Base-by-base conservation (phyloP, 1,140 invertebrate species). In the Drosophila nannoptera region DNA sequence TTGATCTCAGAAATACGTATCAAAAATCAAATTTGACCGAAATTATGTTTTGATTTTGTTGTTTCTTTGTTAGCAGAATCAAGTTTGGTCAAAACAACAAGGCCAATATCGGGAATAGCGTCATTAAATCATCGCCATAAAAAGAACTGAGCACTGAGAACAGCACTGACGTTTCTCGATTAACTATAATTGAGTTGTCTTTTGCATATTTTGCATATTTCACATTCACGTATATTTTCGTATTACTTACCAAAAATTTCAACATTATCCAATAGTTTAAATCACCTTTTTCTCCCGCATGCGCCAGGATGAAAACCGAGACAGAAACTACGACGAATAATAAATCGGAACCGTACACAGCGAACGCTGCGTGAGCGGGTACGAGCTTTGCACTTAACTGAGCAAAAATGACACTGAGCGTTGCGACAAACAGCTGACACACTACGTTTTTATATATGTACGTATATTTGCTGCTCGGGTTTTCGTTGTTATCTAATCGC, bases 161-260 rank as follows among this genome's bases (percentile, higher is more conserved):
- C 8, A 43, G 22, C 40, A 43, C 40, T 36, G 12, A 5, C 9
- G 36, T 16, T 33, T 22, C 22, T 22, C 22, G 22, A 22, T 22
- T 22, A 22, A 22, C 22, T 22, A 22, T 22, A 22, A 22, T 22
- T 22, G 22, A 22, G 22, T 22, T 22, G 22, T 22, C 22, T 22
- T 22, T 31, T 8, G 31, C 31, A 6, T 31, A 42, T 63, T 36
- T 36, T 33, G 38, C 14, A 16, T 32, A 48, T 9, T 52, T 62
- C 38, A 48, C 12, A 46, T 62, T 12, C 2, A 31, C 11, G 61
- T 71, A 33, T 52, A 38, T 65, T 42, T 5, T 11, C 32, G 0
- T 31, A 0, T 14, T 56, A 62, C 81, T 86, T 68, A 86, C 81
- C 71, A 75, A 45, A 81, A 86, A 86, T 22, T 86, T 86, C 6